Evolutionary conservation across 2,113 vertebrate species (phyloP).

Genomic region (Gallinago paraguaiae): DNA sequence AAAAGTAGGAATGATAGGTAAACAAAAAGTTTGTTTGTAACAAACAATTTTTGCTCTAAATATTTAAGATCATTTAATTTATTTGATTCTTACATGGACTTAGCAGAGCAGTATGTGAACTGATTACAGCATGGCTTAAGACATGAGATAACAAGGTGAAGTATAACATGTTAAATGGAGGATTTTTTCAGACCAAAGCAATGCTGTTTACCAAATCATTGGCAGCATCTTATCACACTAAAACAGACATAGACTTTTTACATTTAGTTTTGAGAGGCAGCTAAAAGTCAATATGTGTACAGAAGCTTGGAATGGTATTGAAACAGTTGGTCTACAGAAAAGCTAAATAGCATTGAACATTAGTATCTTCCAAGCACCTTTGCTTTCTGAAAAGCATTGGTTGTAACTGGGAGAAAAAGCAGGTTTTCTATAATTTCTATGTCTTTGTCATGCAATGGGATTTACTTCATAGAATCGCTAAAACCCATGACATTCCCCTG

Average conservation of each 20-base stretch:
- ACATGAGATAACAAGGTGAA: not conserved
- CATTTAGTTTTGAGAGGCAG: slow-evolving; percentile 33
- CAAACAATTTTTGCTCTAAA: not conserved
- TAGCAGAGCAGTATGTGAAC: not conserved
- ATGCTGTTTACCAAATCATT: slow-evolving; percentile 22
- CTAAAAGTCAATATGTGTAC: slow-evolving; percentile 11
- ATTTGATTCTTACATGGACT: not conserved
- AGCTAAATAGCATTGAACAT: not conserved
- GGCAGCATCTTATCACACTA: slow-evolving; percentile 47
- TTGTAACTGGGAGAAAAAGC: not conserved
- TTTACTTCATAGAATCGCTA: not conserved
- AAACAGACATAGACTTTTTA: slow-evolving; percentile 39
- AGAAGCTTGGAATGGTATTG: slow-evolving; percentile 16
- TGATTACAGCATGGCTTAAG: slow-evolving; percentile 21
- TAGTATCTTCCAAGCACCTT: not conserved
- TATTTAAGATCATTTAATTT: slow-evolving; percentile 7
- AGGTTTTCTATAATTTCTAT: not conserved
- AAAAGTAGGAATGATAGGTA: not conserved
- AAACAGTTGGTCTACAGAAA: slow-evolving; percentile 11
- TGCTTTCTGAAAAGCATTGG: not conserved
- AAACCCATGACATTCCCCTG: not conserved
- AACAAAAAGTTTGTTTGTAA: not conserved
- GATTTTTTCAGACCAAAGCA: not conserved
- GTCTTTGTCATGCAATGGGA: not conserved
- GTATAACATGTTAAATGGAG: not conserved